Evolutionary conservation across 2,888 invertebrate species (phyloP), one percentile per base, ranked within the genome.

Genomic region (Sphinx pinastri): DNA sequence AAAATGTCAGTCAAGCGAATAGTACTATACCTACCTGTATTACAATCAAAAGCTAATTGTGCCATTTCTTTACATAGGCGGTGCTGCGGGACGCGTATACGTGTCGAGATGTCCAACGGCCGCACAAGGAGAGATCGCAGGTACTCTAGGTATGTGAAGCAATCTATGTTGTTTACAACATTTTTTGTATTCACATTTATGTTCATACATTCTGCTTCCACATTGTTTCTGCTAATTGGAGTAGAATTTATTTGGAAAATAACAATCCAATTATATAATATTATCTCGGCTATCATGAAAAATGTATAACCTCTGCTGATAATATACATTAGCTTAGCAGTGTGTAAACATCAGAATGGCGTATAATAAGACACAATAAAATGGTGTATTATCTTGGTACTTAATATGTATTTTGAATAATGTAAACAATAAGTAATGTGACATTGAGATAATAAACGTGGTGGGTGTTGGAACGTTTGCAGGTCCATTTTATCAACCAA

Each of bases 61-160:
- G 25, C 25, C 25, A 68, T 63, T 71, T 71, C 71, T 74, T 19
- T 73, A 79, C 83, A 16, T 84, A 98, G 98, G 73, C 96, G 98
- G 68, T 97, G 97, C 91, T 98, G 98, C 91, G 98, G 98, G 12
- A 97, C 97, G 47, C 95, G 98, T 82, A 97, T 98, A 69, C 96
- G 98, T 73, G 98, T 98, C 16, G 98, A 98, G 93, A 98, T 98
- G 98, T 98, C 98, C 0, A 98, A 97, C 75, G 98, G 98, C 0
- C 95, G 97, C 79, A 97, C 97, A 68, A 95, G 97, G 68, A 95
- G 95, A 78, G 97, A 96, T 70, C 96, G 96, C 71, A 95, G 95
- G 75, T 91, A 89, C 67, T 60, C 60, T 10, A 69, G 69, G 63
- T 69, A 68, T 14, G n/a, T 55, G 67, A 0, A 25, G 11, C 6